A percentile compares a stretch with the other conserved stretches of the same genome.
Conservation (phyloP, 2,797 vertebrate genomes). For the Spinibarbus caldwelli region DNA sequence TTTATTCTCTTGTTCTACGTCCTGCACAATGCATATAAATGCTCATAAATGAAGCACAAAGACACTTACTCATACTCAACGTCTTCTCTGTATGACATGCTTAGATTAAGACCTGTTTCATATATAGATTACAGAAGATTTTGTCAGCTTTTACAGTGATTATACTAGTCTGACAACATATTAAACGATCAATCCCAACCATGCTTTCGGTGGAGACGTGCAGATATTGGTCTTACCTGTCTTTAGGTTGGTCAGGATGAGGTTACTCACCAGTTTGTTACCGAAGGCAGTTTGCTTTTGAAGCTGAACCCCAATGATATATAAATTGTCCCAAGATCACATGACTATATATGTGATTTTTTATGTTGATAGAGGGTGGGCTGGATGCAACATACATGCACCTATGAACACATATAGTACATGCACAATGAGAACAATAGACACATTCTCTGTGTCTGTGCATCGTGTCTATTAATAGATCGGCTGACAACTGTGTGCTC, state of each 20-base stretch:
- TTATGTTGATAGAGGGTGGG: slow-evolving; percentile 70
- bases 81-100: slow-evolving; percentile 90
- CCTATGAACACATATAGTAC: slow-evolving; percentile 62
- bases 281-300: slow-evolving; percentile 39
- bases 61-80: slow-evolving; percentile 86
- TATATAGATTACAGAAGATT: not conserved
- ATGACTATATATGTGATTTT: slow-evolving; percentile 69
- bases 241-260: not conserved
- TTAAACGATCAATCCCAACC: not conserved
- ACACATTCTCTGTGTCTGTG: slow-evolving; percentile 67
- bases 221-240: slow-evolving; percentile 42
- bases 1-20: not conserved
- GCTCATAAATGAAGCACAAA: not conserved
- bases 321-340: slow-evolving; percentile 77
- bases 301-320: slow-evolving; percentile 70
- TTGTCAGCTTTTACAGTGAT: not conserved
- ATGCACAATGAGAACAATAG: slow-evolving; percentile 66
- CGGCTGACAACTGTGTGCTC: slow-evolving; percentile 59
- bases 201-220: not conserved
- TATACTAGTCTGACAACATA: not conserved
- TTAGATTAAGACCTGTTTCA: slow-evolving; percentile 67
- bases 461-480: slow-evolving; percentile 75
- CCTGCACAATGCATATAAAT: not conserved
- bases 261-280: slow-evolving; percentile 33
- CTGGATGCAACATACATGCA: slow-evolving; percentile 54